Base-by-base conservation (phyloP, 1,140 invertebrate genomes). In the Gryllus bimaculatus region DNA sequence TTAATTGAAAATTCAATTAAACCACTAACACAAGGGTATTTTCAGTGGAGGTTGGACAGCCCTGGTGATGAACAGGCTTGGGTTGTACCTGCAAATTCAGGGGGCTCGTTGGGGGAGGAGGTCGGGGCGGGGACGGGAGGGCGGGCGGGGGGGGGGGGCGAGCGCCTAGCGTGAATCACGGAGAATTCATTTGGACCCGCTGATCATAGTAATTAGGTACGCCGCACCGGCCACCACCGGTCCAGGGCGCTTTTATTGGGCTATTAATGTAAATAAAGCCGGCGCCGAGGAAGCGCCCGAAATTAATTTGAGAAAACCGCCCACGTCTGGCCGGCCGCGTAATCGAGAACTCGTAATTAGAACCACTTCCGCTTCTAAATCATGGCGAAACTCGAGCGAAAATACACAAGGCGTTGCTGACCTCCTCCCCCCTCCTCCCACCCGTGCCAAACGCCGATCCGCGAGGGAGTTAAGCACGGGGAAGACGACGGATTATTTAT, bases 1-100 rank as follows among this genome's bases (percentile, higher is more conserved):
- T 66, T 66, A 66, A 66, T 66, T 66, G 54, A 66, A 66, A 66
- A 66, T 66, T 66, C 54, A 66, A 66, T 66, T 66, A 66, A 66
- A 66, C 54, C 54, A 66, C 54, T 66, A 66, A 66, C 54, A 66
- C 54, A 66, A 66, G 54, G 54, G 54, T 66, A 66, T 66, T 66
- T 66, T 18, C 54, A 66, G 10, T 66, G 54, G 54, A 18, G 54
- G 54, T 66, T 66, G 54, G 54, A 66, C 54, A 66, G 54, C 54
- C 54, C 54, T 66, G 54, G 10, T 66, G 54, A 66, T 66, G 54
- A 66, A 66, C 54, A 66, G 10, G 54, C 54, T 18, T 66, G 54
- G 54, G 54, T 66, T 66, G 54, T 66, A 66, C 54, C 54, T 66
- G 54, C 54, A 66, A 66, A 66, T n/a, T 66, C 54, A 66, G 54